Base-by-base conservation (phyloP, 2,888 invertebrate species). In the Epirrhoe tristata region DNA sequence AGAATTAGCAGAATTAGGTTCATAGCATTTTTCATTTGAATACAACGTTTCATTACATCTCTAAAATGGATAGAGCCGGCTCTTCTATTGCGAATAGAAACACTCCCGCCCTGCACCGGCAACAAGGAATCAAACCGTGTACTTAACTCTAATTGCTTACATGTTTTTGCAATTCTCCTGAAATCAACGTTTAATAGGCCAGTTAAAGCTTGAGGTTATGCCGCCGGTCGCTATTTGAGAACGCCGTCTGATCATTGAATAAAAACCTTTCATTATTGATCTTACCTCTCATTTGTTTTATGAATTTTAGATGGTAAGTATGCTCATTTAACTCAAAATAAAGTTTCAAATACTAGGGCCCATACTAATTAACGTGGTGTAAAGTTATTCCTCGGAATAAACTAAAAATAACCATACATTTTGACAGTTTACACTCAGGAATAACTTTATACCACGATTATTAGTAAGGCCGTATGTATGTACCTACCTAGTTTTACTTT, bases 111-210 rank as follows among this genome's bases (percentile, higher is more conserved):
- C 81, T 83, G 73, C 58, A 79, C 67, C 74, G 72, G 76, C 83
- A 83, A 85, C 85, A 78, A 85, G 87, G 82, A 86, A 85, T 84
- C 82, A 82, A 86, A 83, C 83, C 82, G 70, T 74, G 81, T 81
- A 81, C 85, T 86, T 86, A 86, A 77, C 72, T 84, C 83, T 87
- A 88, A 89, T 89, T 87, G 87, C 88, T 81, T 73, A 84, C 82
- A 79, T 84, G 83, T 83, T 84, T 86, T 85, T 80, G 81, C 84
- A 79, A 84, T 86, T 82, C 80, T 71, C 82, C 80, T 79, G 83
- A 84, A 85, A 82, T 82, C 73, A 73, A 80, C 78, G 74, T 80
- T 83, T 83, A 82, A 84, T 81, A 79, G 82, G 76, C 77, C 76
- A 74, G 82, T 79, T 81, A 80, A 75, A 69, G 71, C 71, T 73